phyloP scores from a whole-genome alignment of 2,113 vertebrate species.

The Cryptomyrus ogoouensis region DNA sequence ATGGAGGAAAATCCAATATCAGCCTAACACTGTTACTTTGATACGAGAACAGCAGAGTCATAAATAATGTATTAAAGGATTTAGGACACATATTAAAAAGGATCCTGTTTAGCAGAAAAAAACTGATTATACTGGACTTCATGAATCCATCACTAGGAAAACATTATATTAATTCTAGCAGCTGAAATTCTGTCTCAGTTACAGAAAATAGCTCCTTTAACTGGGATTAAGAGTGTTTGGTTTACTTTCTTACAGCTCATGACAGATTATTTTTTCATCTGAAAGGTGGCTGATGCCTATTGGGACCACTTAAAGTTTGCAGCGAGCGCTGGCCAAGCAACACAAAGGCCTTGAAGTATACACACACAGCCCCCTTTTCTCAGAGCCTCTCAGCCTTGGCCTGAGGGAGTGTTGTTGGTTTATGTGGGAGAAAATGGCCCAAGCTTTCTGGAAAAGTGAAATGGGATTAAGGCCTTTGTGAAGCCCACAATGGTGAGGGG shows the following conservation, averaged over 20 bases:
- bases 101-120: slow-evolving; percentile 42
- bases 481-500: slow-evolving; percentile 89
- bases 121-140: slow-evolving; percentile 43
- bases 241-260: slow-evolving; percentile 62
- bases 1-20: slow-evolving; percentile 54
- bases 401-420: slow-evolving; percentile 99
- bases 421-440: slow-evolving; percentile 97
- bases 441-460: slow-evolving; percentile 94
- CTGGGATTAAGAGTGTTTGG: slow-evolving; percentile 64
- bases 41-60: slow-evolving; percentile 55
- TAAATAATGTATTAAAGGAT: slow-evolving; percentile 70
- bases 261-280: slow-evolving; percentile 69
- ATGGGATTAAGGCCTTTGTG: slow-evolving; percentile 99
- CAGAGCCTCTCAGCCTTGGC: slow-evolving; percentile 86
- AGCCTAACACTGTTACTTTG: slow-evolving; percentile 56
- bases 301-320: slow-evolving; percentile 89
- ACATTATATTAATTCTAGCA: slow-evolving; percentile 52
- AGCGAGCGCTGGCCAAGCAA: slow-evolving; percentile 82
- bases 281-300: slow-evolving; percentile 75
- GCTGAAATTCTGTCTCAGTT: slow-evolving; percentile 39
- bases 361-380: slow-evolving; percentile 88
- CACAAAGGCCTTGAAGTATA: slow-evolving; percentile 91
- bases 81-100: slow-evolving; percentile 55
- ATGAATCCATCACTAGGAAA: slow-evolving; percentile 27
- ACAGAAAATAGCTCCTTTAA: slow-evolving; percentile 54